phyloP scores from a whole-genome alignment of 1,140 invertebrate genomes.

The Diorhabda elongata region DNA sequence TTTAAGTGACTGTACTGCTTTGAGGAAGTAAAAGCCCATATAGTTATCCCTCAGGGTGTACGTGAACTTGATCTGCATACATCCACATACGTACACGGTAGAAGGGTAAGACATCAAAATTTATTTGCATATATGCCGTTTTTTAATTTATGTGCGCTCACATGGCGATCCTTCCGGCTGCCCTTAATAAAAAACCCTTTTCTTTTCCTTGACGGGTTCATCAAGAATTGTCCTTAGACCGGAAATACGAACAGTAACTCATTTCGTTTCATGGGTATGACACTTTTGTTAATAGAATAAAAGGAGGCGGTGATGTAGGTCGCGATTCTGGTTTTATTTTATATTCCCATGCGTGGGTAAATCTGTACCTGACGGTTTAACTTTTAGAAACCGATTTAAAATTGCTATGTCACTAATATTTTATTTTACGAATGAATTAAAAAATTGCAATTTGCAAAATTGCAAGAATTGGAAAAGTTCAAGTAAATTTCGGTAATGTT shows the following conservation, averaged over 20 bases:
- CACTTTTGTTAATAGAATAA: constrained; percentile 15
- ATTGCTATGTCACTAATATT: too few species aligned
- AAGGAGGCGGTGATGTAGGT: constrained; percentile 7
- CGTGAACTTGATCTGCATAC: constrained; percentile 10
- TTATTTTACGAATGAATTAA: too few species aligned
- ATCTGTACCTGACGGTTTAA: neutral
- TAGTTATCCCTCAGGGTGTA: constrained; percentile 5
- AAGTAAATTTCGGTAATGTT: too few species aligned
- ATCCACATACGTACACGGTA: constrained; percentile 9
- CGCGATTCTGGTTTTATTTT: neutral
- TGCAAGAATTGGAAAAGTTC: too few species aligned
- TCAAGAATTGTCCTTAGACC: constrained; percentile 15
- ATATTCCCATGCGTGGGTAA: neutral
- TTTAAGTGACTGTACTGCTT: neutral
- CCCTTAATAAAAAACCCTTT: constrained; percentile 5
- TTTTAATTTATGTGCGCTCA: constrained; percentile 14
- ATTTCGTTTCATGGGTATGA: constrained; percentile 8
- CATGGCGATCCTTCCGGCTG: constrained; percentile 6
- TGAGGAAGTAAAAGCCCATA: neutral
- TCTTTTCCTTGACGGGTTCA: constrained; percentile 15
- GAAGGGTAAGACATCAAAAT: constrained; percentile 10
- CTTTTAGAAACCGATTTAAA: neutral
- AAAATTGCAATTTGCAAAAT: too few species aligned
- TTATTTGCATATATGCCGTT: constrained; percentile 9
- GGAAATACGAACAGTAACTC: constrained; percentile 15